Conservation (phyloP, 2,113 vertebrate species). For the Rhodinocichla rosea region DNA sequence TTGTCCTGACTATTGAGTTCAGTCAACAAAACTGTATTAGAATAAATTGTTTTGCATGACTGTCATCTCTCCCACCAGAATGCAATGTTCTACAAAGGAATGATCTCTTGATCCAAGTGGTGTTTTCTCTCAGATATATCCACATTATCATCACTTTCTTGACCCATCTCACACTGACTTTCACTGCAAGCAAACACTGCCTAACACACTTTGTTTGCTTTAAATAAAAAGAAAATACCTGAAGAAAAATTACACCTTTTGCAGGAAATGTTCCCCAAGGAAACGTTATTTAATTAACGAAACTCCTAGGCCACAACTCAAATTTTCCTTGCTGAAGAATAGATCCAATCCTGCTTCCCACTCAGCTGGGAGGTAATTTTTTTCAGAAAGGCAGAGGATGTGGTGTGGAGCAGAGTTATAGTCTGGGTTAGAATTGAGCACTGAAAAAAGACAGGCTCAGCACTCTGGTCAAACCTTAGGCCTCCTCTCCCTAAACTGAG, state of each 20-base stretch:
- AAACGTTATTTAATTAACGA: background rate
- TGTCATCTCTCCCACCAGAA: background rate
- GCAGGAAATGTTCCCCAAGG: background rate
- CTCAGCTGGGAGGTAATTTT: background rate
- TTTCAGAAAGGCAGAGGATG: background rate
- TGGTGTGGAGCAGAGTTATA: background rate
- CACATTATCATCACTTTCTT: background rate
- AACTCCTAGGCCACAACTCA: background rate
- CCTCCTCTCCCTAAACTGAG: background rate
- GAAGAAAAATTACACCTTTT: background rate
- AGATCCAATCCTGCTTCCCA: background rate
- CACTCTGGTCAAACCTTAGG: background rate
- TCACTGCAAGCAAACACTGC: background rate
- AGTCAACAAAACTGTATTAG: constrained; percentile 46
- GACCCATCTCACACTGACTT: background rate
- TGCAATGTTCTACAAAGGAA: background rate
- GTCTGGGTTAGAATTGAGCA: background rate
- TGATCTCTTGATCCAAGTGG: background rate
- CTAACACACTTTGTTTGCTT: background rate
- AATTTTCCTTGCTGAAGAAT: background rate
- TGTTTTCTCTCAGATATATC: background rate
- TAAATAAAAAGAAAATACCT: background rate
- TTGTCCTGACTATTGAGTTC: constrained; percentile 12
- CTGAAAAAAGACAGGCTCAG: background rate
- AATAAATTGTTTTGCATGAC: background rate